Conservation (phyloP, 2,113 vertebrate genomes). For the Narcine bancroftii region DNA sequence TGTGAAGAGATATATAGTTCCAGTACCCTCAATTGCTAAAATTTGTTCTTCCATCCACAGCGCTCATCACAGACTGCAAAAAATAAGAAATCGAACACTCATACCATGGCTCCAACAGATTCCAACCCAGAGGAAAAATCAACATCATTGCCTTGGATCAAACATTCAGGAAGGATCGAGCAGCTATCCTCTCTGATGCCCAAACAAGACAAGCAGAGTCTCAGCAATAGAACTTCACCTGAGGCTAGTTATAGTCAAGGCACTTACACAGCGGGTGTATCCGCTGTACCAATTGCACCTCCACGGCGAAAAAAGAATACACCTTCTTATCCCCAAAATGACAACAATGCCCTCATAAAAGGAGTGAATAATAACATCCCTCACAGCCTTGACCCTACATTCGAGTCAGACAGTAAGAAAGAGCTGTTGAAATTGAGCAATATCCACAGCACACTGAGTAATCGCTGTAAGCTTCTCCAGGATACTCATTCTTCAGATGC, state of each 20-base stretch:
- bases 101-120: constrained; percentile 40
- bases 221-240: not conserved
- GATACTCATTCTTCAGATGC: not conserved
- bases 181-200: constrained; percentile 48
- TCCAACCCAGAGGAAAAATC: constrained; percentile 40
- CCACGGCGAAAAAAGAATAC: constrained; percentile 65
- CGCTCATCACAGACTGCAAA: not conserved
- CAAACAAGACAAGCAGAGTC: constrained; percentile 41
- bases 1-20: not conserved
- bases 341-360: not conserved
- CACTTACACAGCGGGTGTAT: accelerated
- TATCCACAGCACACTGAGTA: too few relatives aligned
- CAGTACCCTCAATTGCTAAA: not conserved
- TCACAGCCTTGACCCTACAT: too few relatives aligned
- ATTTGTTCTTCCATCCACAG: not conserved
- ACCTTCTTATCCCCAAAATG: constrained; percentile 48
- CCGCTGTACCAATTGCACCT: constrained; percentile 55
- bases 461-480: not conserved
- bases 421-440: too few relatives aligned
- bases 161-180: constrained; percentile 53
- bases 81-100: not conserved
- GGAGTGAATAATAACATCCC: not conserved
- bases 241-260: not conserved
- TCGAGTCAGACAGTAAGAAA: too few relatives aligned
- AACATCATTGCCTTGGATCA: constrained; percentile 37